Evolutionary conservation across 2,888 invertebrate genomes (phyloP).

Genomic region (Sycophila texana): DNA sequence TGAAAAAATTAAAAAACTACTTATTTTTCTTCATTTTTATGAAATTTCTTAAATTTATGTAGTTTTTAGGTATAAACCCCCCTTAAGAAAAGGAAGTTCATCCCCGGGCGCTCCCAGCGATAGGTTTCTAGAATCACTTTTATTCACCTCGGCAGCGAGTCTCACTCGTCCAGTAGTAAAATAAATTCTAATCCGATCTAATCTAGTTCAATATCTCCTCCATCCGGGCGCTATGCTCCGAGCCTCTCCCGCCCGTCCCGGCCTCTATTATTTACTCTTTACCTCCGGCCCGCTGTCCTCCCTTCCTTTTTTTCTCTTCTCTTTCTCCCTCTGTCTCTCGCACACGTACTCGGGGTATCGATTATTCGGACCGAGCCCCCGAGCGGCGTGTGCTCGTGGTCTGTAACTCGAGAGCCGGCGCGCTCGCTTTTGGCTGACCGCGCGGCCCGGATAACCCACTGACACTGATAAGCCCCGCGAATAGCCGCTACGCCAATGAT

Average conservation of each 20-base stretch:
- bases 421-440: slow-evolving; percentile 10
- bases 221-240: slow-evolving; percentile 57
- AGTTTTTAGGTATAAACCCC: too few species aligned
- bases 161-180: background rate
- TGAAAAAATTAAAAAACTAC: too few species aligned
- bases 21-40: too few species aligned
- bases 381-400: background rate
- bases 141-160: background rate
- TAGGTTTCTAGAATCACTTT: background rate
- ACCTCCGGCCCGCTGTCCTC: too few species aligned
- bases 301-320: background rate
- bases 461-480: slow-evolving; percentile 57
- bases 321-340: background rate
- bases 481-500: slow-evolving; percentile 15
- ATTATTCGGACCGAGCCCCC: slow-evolving; percentile 61
- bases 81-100: too few species aligned
- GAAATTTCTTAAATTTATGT: too few species aligned
- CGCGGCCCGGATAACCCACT: slow-evolving; percentile 64
- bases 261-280: background rate
- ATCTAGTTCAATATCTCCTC: slow-evolving; percentile 44
- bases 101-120: too few species aligned
- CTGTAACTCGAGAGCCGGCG: slow-evolving; percentile 11
- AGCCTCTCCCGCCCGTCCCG: slow-evolving; percentile 21
- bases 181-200: slow-evolving; percentile 45
- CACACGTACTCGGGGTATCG: slow-evolving; percentile 59